These are phyloP conservation scores for Odontocolon sp. DNA, from an alignment of 2,888 invertebrate species.

Conservation along the genomic window DNA sequence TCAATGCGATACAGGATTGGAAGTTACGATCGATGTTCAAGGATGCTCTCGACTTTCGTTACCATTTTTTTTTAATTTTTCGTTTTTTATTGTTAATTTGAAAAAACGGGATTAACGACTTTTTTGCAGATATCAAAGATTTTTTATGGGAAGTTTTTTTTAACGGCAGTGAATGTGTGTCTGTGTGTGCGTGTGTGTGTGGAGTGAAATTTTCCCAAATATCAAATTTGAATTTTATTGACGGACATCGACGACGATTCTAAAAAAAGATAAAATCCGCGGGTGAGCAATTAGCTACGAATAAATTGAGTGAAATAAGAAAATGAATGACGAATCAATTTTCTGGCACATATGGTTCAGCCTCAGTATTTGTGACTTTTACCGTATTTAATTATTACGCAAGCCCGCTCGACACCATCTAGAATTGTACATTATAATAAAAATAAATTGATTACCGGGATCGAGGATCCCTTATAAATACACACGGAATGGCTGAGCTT, in stretches of 20 bases:
- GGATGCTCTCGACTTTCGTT: conserved; percentile 17
- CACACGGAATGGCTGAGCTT: conserved; percentile 55
- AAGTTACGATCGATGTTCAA: conserved; percentile 42
- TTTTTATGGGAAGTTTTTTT: conserved; percentile 2
- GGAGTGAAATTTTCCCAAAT: too few species aligned
- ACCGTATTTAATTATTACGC: conserved; percentile 52
- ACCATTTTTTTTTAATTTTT: neutral
- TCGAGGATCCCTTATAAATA: conserved; percentile 45
- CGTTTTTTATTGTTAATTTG: neutral
- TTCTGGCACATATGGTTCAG: conserved; percentile 55
- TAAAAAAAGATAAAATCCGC: conserved; percentile 15
- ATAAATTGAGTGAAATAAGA: neutral
- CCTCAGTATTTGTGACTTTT: conserved; percentile 51
- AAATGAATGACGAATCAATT: conserved; percentile 17
- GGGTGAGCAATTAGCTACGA: neutral
- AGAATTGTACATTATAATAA: conserved; percentile 55
- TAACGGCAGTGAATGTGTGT: conserved; percentile 20
- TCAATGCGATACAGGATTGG: conserved; percentile 67
- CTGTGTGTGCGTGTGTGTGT: too few species aligned
- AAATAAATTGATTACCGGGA: conserved; percentile 52
- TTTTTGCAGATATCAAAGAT: neutral
- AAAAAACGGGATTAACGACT: conserved; percentile 6
- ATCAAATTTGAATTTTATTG: conserved; percentile 36
- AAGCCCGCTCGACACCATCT: conserved; percentile 39
- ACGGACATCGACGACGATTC: conserved; percentile 41